These are phyloP conservation scores for Lophura nycthemera DNA, from an alignment of 2,113 vertebrate genomes.

Conservation along the genomic window DNA sequence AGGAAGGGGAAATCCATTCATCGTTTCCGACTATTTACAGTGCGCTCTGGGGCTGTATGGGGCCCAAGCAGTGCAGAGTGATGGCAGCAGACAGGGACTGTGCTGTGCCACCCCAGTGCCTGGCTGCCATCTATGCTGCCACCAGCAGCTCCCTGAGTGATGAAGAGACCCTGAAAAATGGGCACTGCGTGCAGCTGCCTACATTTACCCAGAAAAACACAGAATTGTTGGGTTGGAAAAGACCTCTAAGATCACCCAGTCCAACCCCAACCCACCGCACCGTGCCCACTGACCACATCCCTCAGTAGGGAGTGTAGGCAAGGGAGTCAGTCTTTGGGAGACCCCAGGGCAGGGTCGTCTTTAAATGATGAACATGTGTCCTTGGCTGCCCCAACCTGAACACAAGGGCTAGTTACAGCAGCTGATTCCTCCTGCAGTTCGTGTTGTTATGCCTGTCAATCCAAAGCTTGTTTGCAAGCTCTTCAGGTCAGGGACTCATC, in stretches of 20 bases:
- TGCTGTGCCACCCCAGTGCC: background rate
- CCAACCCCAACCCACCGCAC: no score
- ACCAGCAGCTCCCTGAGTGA: background rate
- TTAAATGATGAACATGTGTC: background rate
- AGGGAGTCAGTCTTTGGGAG: background rate
- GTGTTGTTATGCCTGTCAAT: background rate
- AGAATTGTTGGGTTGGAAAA: no score
- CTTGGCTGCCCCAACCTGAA: no score
- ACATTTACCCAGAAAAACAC: background rate
- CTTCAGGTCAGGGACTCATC: background rate
- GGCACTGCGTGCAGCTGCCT: background rate
- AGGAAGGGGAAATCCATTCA: conserved; percentile 75
- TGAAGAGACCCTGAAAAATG: background rate
- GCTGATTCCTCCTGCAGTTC: accelerated
- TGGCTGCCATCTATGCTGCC: background rate
- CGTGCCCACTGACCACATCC: no score
- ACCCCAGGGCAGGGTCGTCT: background rate
- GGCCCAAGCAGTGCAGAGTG: background rate
- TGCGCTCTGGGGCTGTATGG: background rate
- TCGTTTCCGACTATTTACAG: conserved; percentile 69
- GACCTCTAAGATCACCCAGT: no score
- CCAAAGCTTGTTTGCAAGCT: background rate
- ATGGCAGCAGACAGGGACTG: background rate
- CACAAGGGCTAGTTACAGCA: background rate
- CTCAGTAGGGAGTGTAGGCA: no score